Evolutionary conservation across 2,888 invertebrate genomes (phyloP).

Genomic region (Drosophila anceps): DNA sequence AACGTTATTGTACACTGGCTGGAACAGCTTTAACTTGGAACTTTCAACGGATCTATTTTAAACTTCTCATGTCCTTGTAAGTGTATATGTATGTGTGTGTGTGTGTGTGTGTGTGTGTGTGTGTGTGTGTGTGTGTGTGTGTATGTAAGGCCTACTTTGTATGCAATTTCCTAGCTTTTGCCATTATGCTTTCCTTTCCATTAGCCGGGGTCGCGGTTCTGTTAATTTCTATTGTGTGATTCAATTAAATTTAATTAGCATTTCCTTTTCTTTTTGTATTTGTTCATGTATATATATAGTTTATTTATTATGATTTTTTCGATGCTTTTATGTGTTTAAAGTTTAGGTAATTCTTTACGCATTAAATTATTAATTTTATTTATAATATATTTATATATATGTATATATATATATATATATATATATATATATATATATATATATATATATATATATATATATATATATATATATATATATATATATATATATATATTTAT

Average conservation of each 20-base stretch:
- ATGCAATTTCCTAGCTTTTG: constrained; percentile 20
- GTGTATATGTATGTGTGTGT: constrained; percentile 10
- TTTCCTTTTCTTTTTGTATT: constrained; percentile 15
- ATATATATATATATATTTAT: constrained; percentile 1
- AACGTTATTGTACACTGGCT: constrained; percentile 5
- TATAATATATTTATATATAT: constrained; percentile 22
- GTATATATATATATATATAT: no score
- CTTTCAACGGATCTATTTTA: neutral
- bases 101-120: constrained; percentile 8
- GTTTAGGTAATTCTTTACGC: constrained; percentile 45
- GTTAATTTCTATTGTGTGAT: constrained; percentile 34
- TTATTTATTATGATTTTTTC: constrained; percentile 32
- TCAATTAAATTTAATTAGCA: constrained; percentile 37
- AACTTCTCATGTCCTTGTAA: neutral
- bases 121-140: constrained; percentile 16
- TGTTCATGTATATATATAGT: constrained; percentile 23
- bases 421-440: constrained; percentile 16
- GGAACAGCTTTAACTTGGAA: constrained; percentile 1
- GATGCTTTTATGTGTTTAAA: constrained; percentile 50
- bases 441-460: constrained; percentile 14
- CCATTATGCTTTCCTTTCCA: constrained; percentile 24
- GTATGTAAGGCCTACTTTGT: constrained; percentile 23
- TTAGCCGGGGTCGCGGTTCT: constrained; percentile 18
- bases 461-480: constrained; percentile 6
- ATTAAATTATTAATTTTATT: constrained; percentile 50